Base-by-base conservation (phyloP, 2,888 invertebrate genomes). In the Venustoraphidia nigricollis region DNA sequence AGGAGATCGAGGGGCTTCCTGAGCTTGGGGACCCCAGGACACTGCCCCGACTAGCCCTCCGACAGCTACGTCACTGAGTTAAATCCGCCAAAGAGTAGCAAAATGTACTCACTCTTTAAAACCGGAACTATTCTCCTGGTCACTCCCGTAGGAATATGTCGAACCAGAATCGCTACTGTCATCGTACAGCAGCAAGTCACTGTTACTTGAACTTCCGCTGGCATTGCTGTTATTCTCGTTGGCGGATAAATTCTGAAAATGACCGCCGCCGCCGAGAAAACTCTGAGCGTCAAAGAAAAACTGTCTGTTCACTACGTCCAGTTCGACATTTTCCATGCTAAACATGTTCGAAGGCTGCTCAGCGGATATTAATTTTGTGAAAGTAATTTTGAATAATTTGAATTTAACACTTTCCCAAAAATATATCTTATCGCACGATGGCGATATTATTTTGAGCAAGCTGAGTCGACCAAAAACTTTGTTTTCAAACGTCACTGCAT, bases 101-200 rank as follows among this genome's bases (percentile, higher is more conserved):
- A 27, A 27, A n/a, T 43, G 41, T 43, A 65, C 67, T 69, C 67
- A 83, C 84, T 82, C 77, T 71, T 80, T 81, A 47, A 71, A 68
- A 40, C 76, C 72, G 0, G 78, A 73, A 54, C 75, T 79, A 62
- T 87, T 87, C 62, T 89, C 89, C 64, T 87, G 86, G 59, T 89
- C 88, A 63, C 88, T 88, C 52, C 81, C 81, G 62, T 83, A 87
- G n/a, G 70, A 69, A 52, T 80, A 73, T 57, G 77, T 79, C 48
- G 83, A 83, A 57, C 79, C 78, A 38, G 76, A 76, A 62, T 79
- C 79, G 53, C 74, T 77, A 57, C 79, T 74, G 53, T 73, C 73
- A 51, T 73, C 73, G 50, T 80, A 81, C n/a, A 84, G 69, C 59
- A 80, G 82, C 59, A 83, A 71, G 60, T 85, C 86, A 54, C 76